phyloP scores from a whole-genome alignment of 2,888 invertebrate species.

The Mesorhabditis belari region DNA sequence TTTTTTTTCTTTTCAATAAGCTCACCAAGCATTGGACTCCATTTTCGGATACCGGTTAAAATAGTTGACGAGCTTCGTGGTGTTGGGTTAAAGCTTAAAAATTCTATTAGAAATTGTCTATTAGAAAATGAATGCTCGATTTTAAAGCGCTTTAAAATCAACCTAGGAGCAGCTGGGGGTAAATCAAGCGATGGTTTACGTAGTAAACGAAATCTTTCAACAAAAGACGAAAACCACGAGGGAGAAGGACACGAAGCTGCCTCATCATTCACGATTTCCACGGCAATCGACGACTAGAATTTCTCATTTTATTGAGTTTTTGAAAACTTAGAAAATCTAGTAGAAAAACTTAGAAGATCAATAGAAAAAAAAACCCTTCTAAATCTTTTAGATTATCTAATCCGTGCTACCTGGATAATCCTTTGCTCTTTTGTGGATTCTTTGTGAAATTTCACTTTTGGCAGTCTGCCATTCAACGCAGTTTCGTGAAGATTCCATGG shows the following conservation, averaged over 20 bases:
- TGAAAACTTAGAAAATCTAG: too few species aligned
- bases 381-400: neutral
- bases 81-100: neutral
- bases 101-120: slow-evolving; percentile 3
- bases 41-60: slow-evolving; percentile 35
- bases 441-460: slow-evolving; percentile 42
- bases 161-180: slow-evolving; percentile 31
- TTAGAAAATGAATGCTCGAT: slow-evolving; percentile 3
- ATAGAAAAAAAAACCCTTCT: too few species aligned
- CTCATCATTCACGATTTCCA: slow-evolving; percentile 10
- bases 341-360: too few species aligned
- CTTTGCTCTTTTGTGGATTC: slow-evolving; percentile 48
- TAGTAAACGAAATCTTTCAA: neutral
- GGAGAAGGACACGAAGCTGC: neutral
- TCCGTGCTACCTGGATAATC: slow-evolving; percentile 31
- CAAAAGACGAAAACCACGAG: neutral
- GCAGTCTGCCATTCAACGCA: slow-evolving; percentile 33
- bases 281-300: slow-evolving; percentile 32
- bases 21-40: slow-evolving; percentile 33
- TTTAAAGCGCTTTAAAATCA: slow-evolving; percentile 15
- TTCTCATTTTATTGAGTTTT: neutral
- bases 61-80: slow-evolving; percentile 6
- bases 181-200: neutral
- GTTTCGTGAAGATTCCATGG: slow-evolving; percentile 49
- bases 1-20: neutral